Base-by-base conservation (phyloP, 2,888 invertebrate genomes). In the Leucozona laternaria region DNA sequence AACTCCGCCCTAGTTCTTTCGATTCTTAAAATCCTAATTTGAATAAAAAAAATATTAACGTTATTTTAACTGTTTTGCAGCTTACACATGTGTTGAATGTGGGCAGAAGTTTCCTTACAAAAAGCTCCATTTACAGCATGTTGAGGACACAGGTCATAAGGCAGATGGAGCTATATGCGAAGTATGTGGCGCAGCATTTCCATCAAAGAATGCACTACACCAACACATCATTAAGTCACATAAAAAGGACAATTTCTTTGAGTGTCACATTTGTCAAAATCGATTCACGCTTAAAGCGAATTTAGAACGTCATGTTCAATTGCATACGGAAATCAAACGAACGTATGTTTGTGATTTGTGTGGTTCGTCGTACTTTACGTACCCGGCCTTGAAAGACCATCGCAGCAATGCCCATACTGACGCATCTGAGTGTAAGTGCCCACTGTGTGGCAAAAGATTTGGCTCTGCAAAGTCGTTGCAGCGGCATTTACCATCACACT, bases 231-330 rank as follows among this genome's bases (percentile, higher is more conserved):
- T 91, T 66, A 90, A 92, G 11, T 91, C 91, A 76, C 93, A 93
- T 72, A 92, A 92, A 87, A 92, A 92, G 88, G 92, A 92, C 82
- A 92, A 92, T 78, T 92, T 91, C 88, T 92, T 92, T 85, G 92
- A 92, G 89, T 93, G 92, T 90, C 92, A 92, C 90, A 92, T 92
- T 89, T 93, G 93, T 89, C 91, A 92, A 88, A 92, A 92, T 88
- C 91, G 92, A 53, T 93, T 93, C 80, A 91, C 92, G 31, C 89
- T 92, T 34, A 92, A 92, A 88, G 92, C 92, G 45, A 93, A 92
- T 78, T 88, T 93, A 82, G 93, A 92, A 89, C 91, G 93, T 10
- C 93, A 93, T 80, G 92, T 93, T 53, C 91, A 92, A 88, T 88
- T 92, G 84, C 93, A 93, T 75, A 93, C 92, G 20, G 92, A 93